Evolutionary conservation across 2,113 vertebrate species (phyloP).

Genomic region (Heptranchias perlo): DNA sequence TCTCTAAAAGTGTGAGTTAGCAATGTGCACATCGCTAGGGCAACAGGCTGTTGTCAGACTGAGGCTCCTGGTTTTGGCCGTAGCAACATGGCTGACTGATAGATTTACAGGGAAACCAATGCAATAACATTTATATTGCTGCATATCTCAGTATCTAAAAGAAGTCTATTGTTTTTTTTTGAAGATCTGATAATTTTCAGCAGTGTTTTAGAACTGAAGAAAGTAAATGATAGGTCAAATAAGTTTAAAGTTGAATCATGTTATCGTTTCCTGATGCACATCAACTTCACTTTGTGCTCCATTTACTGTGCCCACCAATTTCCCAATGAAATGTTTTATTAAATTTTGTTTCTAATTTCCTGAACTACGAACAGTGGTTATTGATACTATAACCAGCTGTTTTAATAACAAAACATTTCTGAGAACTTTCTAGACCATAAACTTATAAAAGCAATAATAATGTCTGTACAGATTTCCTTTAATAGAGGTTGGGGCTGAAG

Average conservation of each 20-base stretch:
- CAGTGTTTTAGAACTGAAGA: neutral
- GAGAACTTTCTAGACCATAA: neutral
- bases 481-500: neutral
- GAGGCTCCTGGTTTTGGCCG: neutral
- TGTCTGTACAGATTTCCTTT: neutral
- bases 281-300: neutral
- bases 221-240: neutral
- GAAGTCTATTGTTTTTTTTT: neutral
- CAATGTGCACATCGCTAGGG: neutral
- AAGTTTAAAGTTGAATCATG: neutral
- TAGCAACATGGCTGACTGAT: neutral
- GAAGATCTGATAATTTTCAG: too few relatives aligned
- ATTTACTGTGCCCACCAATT: neutral
- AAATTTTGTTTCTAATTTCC: slow-evolving; percentile 4
- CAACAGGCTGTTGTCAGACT: neutral
- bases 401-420: neutral
- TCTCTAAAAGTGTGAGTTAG: neutral
- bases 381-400: neutral
- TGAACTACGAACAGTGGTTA: neutral
- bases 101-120: neutral
- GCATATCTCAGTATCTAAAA: neutral
- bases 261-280: neutral
- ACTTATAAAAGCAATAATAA: neutral
- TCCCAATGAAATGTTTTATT: neutral
- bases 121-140: neutral